phyloP scores from a whole-genome alignment of 2,888 invertebrate species.

The Dryobota labecula region DNA sequence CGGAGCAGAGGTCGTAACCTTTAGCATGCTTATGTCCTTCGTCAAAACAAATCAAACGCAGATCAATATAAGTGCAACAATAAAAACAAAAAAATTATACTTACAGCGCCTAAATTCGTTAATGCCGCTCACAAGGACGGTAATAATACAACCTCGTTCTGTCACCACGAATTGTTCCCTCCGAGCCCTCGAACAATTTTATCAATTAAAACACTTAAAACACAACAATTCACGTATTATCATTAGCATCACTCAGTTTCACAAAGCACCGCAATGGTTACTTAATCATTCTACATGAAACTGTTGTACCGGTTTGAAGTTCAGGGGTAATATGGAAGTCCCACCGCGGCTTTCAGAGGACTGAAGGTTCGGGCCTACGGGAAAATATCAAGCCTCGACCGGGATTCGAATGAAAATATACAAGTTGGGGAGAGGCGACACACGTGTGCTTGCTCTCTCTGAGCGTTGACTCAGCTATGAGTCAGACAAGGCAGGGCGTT shows the following conservation, averaged over 20 bases:
- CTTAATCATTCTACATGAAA: conserved; percentile 85
- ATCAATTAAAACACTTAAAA: conserved; percentile 60
- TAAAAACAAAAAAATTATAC: conserved; percentile 53
- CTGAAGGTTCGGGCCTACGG: conserved; percentile 87
- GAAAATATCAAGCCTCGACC: conserved; percentile 87
- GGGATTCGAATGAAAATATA: conserved; percentile 83
- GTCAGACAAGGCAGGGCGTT: conserved; percentile 77
- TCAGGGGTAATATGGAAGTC: conserved; percentile 64
- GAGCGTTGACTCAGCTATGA: conserved; percentile 74
- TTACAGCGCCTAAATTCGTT: conserved; percentile 62
- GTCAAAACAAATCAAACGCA: conserved; percentile 78
- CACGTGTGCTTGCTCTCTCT: conserved; percentile 74
- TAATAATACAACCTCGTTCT: conserved; percentile 39
- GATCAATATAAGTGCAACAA: conserved; percentile 74
- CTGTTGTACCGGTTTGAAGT: conserved; percentile 68
- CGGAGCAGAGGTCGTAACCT: conserved; percentile 82
- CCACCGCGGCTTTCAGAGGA: conserved; percentile 78
- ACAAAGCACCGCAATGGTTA: conserved; percentile 75
- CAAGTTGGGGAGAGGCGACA: conserved; percentile 65
- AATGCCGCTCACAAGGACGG: conserved; percentile 52
- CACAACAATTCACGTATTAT: conserved; percentile 60
- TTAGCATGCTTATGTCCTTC: conserved; percentile 76
- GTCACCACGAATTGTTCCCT: conserved; percentile 49
- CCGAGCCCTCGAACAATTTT: conserved; percentile 32
- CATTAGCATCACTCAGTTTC: conserved; percentile 55